Evolutionary conservation across 1,140 invertebrate genomes (phyloP).

Genomic region (Metaphire vulgaris): DNA sequence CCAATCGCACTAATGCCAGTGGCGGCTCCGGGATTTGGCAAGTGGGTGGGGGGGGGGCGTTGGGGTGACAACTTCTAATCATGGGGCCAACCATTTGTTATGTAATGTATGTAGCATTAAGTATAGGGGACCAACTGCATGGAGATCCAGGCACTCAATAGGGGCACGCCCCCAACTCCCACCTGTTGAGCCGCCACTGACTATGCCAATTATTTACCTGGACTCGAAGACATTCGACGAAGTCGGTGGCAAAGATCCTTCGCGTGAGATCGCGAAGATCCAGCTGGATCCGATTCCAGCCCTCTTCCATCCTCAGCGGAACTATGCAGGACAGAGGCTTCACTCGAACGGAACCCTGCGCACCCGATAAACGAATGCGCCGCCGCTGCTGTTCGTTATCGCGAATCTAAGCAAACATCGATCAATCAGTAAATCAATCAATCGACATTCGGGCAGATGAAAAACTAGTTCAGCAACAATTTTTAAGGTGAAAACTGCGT

Average conservation of each 20-base stretch:
- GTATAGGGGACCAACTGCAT: background rate
- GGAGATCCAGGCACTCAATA: background rate
- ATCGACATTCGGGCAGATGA: too few relatives aligned
- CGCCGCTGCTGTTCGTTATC: conserved; percentile 85
- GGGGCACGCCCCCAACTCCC: background rate
- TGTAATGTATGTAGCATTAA: background rate
- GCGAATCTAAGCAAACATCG: conserved; percentile 63
- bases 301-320: conserved; percentile 88
- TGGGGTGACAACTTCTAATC: background rate
- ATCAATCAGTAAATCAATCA: too few relatives aligned
- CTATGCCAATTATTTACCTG: conserved; percentile 45
- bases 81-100: background rate
- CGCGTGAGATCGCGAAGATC: conserved; percentile 97
- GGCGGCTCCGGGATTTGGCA: background rate
- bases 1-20: too few relatives aligned
- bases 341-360: conserved; percentile 80
- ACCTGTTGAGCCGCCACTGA: background rate
- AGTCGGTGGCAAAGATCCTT: conserved; percentile 96
- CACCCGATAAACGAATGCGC: conserved; percentile 88
- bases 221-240: conserved; percentile 94
- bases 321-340: conserved; percentile 87
- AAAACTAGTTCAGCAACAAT: too few relatives aligned
- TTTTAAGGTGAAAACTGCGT: too few relatives aligned
- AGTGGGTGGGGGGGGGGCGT: background rate
- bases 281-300: conserved; percentile 98